Evolutionary conservation across 2,888 invertebrate genomes (phyloP).

Genomic region (Trachelus stipa): DNA sequence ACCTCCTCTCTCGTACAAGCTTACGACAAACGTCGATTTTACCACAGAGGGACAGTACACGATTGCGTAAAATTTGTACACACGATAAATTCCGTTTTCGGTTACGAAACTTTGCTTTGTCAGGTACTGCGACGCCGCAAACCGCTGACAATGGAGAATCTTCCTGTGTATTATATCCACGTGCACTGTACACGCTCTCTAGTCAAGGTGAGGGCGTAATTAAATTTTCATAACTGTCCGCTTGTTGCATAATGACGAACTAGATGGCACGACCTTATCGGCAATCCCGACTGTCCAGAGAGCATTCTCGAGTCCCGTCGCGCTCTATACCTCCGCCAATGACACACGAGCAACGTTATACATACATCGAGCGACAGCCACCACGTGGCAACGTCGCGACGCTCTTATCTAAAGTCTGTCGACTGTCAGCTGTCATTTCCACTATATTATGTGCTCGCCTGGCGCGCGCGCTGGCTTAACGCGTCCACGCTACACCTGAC

Average conservation of each 20-base stretch:
- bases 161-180: slow-evolving; percentile 44
- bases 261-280: slow-evolving; percentile 16
- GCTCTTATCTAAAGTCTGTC: slow-evolving; percentile 16
- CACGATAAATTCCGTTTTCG: slow-evolving; percentile 36
- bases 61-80: slow-evolving; percentile 24
- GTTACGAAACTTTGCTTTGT: slow-evolving; percentile 40
- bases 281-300: slow-evolving; percentile 1
- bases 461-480: slow-evolving; percentile 4
- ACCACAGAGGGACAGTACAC: background rate
- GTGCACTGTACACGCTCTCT: background rate
- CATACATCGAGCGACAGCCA: background rate
- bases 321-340: background rate
- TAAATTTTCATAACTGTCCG: slow-evolving; percentile 53
- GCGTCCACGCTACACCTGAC: slow-evolving; percentile 3
- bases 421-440: slow-evolving; percentile 25
- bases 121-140: slow-evolving; percentile 16
- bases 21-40: background rate
- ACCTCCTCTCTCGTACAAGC: background rate
- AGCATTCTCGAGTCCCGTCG: background rate
- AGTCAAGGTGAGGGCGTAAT: slow-evolving; percentile 51
- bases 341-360: background rate
- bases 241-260: slow-evolving; percentile 42
- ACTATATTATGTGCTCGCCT: background rate
- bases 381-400: slow-evolving; percentile 19
- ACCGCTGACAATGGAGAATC: slow-evolving; percentile 40